These are phyloP conservation scores for Callosobruchus maculatus DNA, from an alignment of 2,888 invertebrate genomes.

Conservation along the genomic window DNA sequence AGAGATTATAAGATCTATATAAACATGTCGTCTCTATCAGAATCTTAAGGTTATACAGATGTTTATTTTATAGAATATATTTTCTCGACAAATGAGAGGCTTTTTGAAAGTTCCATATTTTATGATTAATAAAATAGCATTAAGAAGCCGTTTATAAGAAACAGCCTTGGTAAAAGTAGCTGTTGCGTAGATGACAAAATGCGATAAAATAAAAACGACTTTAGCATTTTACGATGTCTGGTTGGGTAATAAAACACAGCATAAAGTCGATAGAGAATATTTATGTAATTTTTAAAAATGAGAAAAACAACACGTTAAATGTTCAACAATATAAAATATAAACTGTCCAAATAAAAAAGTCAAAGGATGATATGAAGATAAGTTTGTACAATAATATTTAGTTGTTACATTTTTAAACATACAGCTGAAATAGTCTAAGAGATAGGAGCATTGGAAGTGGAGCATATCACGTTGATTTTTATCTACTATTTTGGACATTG, in stretches of 20 bases:
- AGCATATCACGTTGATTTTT: too few species aligned
- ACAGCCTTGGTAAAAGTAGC: too few species aligned
- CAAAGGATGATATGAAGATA: slow-evolving; percentile 29
- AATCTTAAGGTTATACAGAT: too few species aligned
- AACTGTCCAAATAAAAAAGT: slow-evolving; percentile 23
- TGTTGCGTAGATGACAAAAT: too few species aligned
- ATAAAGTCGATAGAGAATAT: slow-evolving; percentile 1
- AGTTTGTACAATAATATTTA: slow-evolving; percentile 20
- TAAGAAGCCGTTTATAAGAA: too few species aligned
- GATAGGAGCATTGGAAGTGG: not conserved
- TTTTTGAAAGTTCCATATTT: too few species aligned
- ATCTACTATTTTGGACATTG: too few species aligned
- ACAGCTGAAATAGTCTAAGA: not conserved
- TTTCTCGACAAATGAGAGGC: too few species aligned
- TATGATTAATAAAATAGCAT: too few species aligned
- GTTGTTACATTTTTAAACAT: not conserved
- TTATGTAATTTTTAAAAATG: slow-evolving; percentile 23
- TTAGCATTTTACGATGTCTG: not conserved
- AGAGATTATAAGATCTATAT: too few species aligned
- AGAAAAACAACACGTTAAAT: slow-evolving; percentile 39
- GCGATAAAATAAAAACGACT: not conserved
- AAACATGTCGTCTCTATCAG: too few species aligned
- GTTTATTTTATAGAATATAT: too few species aligned
- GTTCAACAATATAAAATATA: slow-evolving; percentile 34
- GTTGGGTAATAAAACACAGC: not conserved